Evolutionary conservation across 2,797 vertebrate species (phyloP), one percentile per base, ranked within the genome.

Genomic region (Pseudocheirus occidentalis): DNA sequence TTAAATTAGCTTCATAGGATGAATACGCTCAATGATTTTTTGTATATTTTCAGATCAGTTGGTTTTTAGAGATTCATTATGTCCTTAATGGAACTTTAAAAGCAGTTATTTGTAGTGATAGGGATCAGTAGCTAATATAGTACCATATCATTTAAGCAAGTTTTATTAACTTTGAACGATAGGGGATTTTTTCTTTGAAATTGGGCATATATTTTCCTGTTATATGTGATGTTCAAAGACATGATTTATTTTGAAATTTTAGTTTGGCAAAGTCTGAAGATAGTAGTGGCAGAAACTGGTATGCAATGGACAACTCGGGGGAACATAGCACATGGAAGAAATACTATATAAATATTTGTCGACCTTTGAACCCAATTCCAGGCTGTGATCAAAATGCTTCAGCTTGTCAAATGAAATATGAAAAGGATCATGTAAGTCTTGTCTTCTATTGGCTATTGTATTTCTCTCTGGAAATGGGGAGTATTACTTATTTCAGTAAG

Each of bases 281-380:
- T 4, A 95, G 97, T 40, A 98, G 95, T 11, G 96, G 95, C 14
- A 94, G 89, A 5, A 99, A 99, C 98, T 99, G 99, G 99, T 98
- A 98, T 57, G 98, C 97, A 16, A 98, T 99, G 98, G 99, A 99
- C 96, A 95, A 96, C 12, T 97, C 98, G 0, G 97, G 98, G 57
- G 95, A 95, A 0, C 53, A 0, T 0, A 95, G 1, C 94, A 94
- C 28, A 0, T 99, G 94, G 96, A 99, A 99, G 96, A 99, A 99
- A 34, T 99, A 99, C 97, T 99, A 99, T 98, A 99, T 99, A 97
- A 99, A 99, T 0, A 97, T 99, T 50, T 99, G 99, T 81, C 99
- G 99, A 5, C 99, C 99, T 0, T 97, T 99, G 96, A 98, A 98
- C 55, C 98, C 99, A 0, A 98, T 99, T 10, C 96, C 95, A 0